These are phyloP conservation scores for Gymnodraco acuticeps DNA, from an alignment of 2,797 vertebrate species.

Conservation along the genomic window DNA sequence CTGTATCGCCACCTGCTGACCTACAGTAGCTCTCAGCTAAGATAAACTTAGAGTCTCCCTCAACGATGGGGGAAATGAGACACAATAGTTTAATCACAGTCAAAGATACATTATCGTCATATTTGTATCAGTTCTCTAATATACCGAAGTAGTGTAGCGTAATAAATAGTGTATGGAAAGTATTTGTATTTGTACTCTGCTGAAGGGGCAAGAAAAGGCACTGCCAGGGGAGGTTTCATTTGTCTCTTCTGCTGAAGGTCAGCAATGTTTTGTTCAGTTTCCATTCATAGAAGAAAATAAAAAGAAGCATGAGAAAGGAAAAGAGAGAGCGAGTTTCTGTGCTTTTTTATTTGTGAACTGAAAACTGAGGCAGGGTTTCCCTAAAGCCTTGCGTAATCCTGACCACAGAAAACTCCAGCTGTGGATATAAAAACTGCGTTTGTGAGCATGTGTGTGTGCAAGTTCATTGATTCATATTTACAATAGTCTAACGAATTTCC, in stretches of 20 bases:
- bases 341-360: constrained; percentile 49
- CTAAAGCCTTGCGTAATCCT: constrained; percentile 21
- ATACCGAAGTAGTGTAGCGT: background rate
- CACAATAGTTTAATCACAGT: background rate
- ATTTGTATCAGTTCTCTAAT: background rate
- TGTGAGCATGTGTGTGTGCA: background rate
- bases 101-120: background rate
- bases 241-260: background rate
- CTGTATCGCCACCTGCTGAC: background rate
- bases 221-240: background rate
- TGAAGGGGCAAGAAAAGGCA: constrained; percentile 52
- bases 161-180: background rate
- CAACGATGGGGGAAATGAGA: background rate
- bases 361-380: constrained; percentile 51
- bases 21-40: background rate
- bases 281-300: background rate
- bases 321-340: background rate
- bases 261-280: background rate
- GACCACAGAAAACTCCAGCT: constrained; percentile 57
- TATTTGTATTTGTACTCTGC: constrained; percentile 10
- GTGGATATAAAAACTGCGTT: background rate
- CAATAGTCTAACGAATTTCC: background rate
- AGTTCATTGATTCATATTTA: background rate
- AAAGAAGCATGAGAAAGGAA: no score
- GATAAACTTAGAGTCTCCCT: background rate